A percentile compares a stretch with the other conserved stretches of the same genome.
These are phyloP conservation scores for Rhagonycha lutea DNA, from an alignment of 2,888 invertebrate species.

Conservation along the genomic window DNA sequence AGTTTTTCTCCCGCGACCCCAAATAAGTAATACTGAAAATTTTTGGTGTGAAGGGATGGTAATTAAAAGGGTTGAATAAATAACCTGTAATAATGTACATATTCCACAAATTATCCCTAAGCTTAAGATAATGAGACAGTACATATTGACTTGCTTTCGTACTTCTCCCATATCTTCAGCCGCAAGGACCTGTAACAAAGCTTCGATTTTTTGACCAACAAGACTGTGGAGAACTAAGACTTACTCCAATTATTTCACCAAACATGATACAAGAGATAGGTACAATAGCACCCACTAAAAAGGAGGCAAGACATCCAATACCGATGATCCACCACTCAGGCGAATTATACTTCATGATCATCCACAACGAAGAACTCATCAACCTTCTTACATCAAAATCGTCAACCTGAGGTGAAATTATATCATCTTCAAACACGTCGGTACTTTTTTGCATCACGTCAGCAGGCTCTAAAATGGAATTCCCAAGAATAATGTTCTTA, in stretches of 20 bases:
- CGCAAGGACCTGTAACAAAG: conserved; percentile 44
- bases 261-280: conserved; percentile 74
- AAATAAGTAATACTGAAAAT: conserved; percentile 53
- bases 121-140: conserved; percentile 67
- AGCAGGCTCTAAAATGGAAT: too few species aligned
- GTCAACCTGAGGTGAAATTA: neutral
- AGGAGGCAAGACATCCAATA: conserved; percentile 64
- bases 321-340: conserved; percentile 46
- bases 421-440: neutral
- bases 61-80: conserved; percentile 38
- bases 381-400: neutral
- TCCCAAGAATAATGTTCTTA: too few species aligned
- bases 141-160: conserved; percentile 61
- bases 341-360: conserved; percentile 60
- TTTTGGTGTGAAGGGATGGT: neutral
- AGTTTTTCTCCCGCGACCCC: conserved; percentile 78
- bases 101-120: conserved; percentile 67
- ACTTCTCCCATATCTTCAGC: conserved; percentile 58
- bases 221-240: conserved; percentile 42
- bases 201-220: too few species aligned
- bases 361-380: conserved; percentile 39
- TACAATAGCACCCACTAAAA: conserved; percentile 72
- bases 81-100: conserved; percentile 66
- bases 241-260: conserved; percentile 71
- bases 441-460: neutral